A percentile compares a stretch with the other conserved stretches of the same genome.
Conservation (phyloP, 2,113 vertebrate genomes). For the Psilopsiagon aurifrons region DNA sequence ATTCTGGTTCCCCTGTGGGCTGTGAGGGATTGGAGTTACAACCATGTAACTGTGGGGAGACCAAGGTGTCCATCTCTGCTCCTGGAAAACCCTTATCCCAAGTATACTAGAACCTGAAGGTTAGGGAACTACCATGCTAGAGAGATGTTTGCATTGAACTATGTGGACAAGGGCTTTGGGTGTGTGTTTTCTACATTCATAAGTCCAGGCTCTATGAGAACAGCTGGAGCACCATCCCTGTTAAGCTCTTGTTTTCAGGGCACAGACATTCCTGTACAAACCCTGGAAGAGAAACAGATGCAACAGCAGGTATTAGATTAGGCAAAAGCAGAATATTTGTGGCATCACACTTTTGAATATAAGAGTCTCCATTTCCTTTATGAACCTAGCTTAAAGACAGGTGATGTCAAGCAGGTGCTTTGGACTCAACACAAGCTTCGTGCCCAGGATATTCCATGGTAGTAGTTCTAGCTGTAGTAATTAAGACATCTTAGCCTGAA, state of each 20-base stretch:
- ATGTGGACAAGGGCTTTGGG: neutral
- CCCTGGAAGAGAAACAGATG: neutral
- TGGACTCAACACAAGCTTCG: neutral
- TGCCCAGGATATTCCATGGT: neutral
- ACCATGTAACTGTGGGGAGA: neutral
- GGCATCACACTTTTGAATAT: neutral
- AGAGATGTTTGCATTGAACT: neutral
- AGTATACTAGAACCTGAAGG: neutral
- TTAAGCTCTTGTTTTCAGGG: neutral
- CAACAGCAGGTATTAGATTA: neutral
- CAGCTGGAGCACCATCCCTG: neutral
- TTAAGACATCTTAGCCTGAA: neutral
- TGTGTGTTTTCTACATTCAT: neutral
- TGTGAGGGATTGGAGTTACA: neutral
- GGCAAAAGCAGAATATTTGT: neutral
- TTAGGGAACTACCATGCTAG: neutral
- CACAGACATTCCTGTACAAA: neutral
- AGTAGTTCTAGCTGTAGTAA: neutral
- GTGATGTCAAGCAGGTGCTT: neutral
- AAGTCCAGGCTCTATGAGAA: neutral
- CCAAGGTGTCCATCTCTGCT: neutral
- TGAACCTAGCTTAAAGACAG: neutral
- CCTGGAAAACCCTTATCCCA: neutral
- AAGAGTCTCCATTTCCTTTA: neutral
- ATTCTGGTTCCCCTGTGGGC: neutral